Evolutionary conservation across 2,113 vertebrate species (phyloP).

Genomic region (Pterocles gutturalis): DNA sequence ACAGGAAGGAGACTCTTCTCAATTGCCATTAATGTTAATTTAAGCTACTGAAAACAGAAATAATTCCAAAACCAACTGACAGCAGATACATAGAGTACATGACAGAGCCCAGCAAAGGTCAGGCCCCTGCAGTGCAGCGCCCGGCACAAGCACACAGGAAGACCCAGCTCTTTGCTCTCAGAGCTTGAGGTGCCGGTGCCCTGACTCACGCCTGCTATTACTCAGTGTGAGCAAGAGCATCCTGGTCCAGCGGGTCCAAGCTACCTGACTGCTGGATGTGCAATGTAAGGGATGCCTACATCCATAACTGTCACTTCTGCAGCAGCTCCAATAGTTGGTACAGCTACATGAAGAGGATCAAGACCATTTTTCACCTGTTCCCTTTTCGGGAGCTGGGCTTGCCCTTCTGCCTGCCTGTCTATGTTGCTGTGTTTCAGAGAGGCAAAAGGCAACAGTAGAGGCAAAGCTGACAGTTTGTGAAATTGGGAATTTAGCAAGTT

Average conservation of each 20-base stretch:
- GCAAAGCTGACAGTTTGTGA: not conserved
- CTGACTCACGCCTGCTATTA: not conserved
- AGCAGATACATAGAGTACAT: not conserved
- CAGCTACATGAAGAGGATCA: not conserved
- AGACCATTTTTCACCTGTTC: not conserved
- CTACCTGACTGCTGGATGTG: not conserved
- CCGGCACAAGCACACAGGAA: not conserved
- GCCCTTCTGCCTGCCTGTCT: not conserved
- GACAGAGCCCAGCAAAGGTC: not conserved
- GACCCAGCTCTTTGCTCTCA: not conserved
- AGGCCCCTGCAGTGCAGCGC: not conserved
- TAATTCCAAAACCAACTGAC: constrained; percentile 23
- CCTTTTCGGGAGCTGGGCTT: not conserved
- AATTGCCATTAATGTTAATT: not conserved
- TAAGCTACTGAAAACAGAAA: constrained; percentile 21
- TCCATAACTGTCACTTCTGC: not conserved
- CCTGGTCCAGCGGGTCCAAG: not conserved
- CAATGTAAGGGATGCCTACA: not conserved
- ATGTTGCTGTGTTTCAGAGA: not conserved
- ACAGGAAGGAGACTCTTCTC: constrained; percentile 37
- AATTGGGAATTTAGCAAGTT: not conserved
- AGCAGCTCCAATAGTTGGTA: not conserved
- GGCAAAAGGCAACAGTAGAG: not conserved
- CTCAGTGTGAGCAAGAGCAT: not conserved
- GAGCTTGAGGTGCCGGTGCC: accelerated